Evolutionary conservation across 2,888 invertebrate genomes (phyloP).

Genomic region (Dryobota labecula): DNA sequence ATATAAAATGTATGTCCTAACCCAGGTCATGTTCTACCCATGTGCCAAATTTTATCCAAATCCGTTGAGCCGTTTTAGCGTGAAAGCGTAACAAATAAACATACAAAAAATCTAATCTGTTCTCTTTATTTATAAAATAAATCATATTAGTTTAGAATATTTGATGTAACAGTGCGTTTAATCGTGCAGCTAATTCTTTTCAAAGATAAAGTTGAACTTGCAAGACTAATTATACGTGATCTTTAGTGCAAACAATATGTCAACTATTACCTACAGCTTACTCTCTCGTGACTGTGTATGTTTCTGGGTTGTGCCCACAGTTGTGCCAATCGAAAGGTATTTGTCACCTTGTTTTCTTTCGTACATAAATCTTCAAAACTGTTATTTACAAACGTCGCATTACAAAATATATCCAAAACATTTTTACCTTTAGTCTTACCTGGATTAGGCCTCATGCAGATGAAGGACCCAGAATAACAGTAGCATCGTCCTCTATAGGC

Average conservation of each 20-base stretch:
- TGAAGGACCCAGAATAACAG: conserved; percentile 97
- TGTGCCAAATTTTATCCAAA: too few species aligned
- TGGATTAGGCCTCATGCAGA: conserved; percentile 96
- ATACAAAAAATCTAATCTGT: too few species aligned
- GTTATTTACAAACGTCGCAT: conserved; percentile 7
- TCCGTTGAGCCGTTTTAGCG: too few species aligned
- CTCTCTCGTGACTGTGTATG: neutral
- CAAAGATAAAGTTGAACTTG: neutral
- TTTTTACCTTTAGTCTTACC: conserved; percentile 73
- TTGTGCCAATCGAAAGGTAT: neutral
- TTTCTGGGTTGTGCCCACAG: neutral
- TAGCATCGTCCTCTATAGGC: conserved; percentile 97
- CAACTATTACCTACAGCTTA: conserved; percentile 8
- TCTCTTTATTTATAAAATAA: too few species aligned
- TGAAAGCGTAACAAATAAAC: too few species aligned
- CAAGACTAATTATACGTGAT: conserved; percentile 7
- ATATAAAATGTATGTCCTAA: too few species aligned
- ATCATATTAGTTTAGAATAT: too few species aligned
- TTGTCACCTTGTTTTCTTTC: conserved; percentile 1
- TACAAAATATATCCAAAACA: conserved; percentile 17
- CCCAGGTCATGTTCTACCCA: too few species aligned
- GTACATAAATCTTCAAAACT: neutral
- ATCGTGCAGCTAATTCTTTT: conserved; percentile 8
- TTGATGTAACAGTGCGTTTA: conserved; percentile 24
- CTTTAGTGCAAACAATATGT: neutral